Evolutionary conservation across 2,113 vertebrate genomes (phyloP).

Genomic region (Eclectus roratus): DNA sequence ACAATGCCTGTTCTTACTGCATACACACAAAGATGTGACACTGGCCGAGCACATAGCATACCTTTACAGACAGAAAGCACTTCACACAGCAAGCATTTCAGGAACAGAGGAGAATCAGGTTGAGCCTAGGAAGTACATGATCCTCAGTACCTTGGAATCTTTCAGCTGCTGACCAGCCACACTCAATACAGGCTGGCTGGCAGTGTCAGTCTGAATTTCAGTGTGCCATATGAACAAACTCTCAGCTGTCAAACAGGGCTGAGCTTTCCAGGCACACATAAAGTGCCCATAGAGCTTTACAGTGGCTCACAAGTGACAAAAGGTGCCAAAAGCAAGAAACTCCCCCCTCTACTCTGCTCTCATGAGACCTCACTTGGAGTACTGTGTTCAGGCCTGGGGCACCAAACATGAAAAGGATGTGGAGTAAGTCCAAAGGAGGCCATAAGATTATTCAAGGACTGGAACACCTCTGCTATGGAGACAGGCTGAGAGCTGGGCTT

Average conservation of each 20-base stretch:
- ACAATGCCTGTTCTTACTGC: rapidly evolving
- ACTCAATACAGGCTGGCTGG: neutral
- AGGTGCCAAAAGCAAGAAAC: neutral
- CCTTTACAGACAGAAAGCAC: neutral
- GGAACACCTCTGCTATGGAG: neutral
- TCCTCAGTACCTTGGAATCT: neutral
- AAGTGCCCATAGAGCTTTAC: neutral
- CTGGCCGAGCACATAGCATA: neutral
- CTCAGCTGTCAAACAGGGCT: neutral
- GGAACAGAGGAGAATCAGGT: neutral
- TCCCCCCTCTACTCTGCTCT: neutral
- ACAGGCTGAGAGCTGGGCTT: neutral
- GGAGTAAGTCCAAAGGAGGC: neutral
- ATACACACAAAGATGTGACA: neutral
- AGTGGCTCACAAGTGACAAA: neutral
- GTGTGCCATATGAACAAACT: neutral
- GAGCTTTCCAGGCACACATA: neutral
- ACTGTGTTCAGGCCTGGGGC: neutral
- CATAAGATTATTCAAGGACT: neutral
- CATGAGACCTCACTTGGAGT: neutral
- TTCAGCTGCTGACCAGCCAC: neutral
- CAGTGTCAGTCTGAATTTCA: neutral
- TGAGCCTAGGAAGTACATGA: neutral
- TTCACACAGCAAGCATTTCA: rapidly evolving
- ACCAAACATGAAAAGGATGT: neutral